Conservation (phyloP, 2,888 invertebrate species). For the Liodrosophila aerea region DNA sequence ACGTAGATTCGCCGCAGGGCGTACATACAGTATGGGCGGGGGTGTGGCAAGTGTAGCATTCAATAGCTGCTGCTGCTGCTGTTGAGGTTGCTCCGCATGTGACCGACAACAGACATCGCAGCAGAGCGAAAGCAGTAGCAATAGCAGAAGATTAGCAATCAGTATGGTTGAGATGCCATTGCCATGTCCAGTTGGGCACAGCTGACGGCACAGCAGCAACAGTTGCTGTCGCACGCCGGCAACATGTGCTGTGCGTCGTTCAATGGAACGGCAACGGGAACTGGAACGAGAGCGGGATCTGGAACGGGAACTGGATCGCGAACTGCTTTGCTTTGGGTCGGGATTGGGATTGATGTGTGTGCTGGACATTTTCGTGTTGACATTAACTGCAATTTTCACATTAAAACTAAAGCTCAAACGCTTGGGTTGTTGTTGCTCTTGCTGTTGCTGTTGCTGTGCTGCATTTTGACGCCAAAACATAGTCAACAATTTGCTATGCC, state of each 20-base stretch:
- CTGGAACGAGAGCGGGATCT: background rate
- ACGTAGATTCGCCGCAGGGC: constrained; percentile 27
- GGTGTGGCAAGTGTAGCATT: background rate
- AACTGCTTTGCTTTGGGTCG: background rate
- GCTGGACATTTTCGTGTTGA: constrained; percentile 62
- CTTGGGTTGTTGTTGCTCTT: constrained; percentile 23
- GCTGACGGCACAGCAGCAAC: constrained; percentile 34
- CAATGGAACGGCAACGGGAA: background rate
- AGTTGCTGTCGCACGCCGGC: constrained; percentile 41
- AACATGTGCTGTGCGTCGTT: background rate
- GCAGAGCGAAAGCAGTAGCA: constrained; percentile 63
- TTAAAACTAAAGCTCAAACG: constrained; percentile 67
- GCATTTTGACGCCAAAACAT: constrained; percentile 66
- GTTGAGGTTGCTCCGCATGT: constrained; percentile 28
- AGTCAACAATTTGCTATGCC: constrained; percentile 33
- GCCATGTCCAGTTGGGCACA: constrained; percentile 26
- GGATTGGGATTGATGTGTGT: constrained; percentile 36
- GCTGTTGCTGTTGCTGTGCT: constrained; percentile 23
- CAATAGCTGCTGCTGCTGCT: background rate
- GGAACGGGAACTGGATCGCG: background rate
- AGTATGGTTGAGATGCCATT: constrained; percentile 58
- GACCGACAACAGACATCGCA: constrained; percentile 72
- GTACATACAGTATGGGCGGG: constrained; percentile 1
- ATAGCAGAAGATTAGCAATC: constrained; percentile 57
- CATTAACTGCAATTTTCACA: constrained; percentile 69